Conservation (phyloP, 2,113 vertebrate genomes). For the Otis tarda region DNA sequence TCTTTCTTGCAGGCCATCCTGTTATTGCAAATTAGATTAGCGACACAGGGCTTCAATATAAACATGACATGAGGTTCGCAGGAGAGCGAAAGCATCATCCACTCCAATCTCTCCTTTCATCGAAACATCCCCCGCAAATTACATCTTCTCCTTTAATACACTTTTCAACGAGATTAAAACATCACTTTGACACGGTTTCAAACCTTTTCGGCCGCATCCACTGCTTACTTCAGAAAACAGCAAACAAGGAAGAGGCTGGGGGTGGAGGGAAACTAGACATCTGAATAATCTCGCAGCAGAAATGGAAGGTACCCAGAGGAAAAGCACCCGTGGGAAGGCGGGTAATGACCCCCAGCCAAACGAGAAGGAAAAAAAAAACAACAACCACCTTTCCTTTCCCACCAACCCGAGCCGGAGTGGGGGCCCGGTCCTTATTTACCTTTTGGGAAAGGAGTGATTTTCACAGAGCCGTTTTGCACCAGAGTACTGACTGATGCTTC, state of each 20-base stretch:
- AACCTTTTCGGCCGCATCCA: conserved; percentile 47
- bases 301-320: neutral
- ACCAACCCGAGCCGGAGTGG: neutral
- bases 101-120: conserved; percentile 82
- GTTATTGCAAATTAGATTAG: conserved; percentile 80
- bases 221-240: conserved; percentile 61
- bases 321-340: neutral
- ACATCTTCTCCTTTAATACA: conserved; percentile 80
- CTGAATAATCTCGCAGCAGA: neutral
- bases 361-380: neutral
- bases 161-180: conserved; percentile 81
- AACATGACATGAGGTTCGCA: conserved; percentile 74
- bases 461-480: neutral
- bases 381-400: neutral
- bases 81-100: conserved; percentile 70
- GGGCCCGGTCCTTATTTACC: neutral
- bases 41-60: conserved; percentile 71
- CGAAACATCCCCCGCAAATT: conserved; percentile 71
- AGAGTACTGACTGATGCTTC: neutral
- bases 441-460: neutral
- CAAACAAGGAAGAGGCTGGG: neutral
- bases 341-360: neutral
- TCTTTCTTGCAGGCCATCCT: conserved; percentile 54
- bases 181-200: conserved; percentile 79
- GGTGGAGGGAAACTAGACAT: neutral